Percentiles rank a stretch among this genome's conserved stretches.
Evolutionary conservation across 2,113 vertebrate genomes (phyloP).

Genomic region (Thymallus thymallus): DNA sequence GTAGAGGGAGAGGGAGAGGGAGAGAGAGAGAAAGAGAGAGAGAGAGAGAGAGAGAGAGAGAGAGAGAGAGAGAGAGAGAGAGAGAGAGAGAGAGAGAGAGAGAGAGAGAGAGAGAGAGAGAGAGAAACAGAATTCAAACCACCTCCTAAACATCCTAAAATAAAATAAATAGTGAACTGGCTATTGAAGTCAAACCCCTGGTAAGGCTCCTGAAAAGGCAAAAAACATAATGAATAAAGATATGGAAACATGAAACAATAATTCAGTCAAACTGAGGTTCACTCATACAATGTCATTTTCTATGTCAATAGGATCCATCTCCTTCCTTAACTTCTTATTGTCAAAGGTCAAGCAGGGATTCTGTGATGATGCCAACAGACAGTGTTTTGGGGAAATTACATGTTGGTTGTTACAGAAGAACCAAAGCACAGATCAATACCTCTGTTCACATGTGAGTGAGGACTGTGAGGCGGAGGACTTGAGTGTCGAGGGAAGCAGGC

Average conservation of each 20-base stretch:
- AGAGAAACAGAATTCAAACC: no score
- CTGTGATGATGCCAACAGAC: background rate
- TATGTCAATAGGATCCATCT: background rate
- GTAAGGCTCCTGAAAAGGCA: constrained; percentile 3
- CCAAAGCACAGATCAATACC: background rate
- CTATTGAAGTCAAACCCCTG: constrained; percentile 5
- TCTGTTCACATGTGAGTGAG: background rate
- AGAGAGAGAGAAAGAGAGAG: constrained; percentile 5
- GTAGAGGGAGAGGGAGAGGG: background rate
- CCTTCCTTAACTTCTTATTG: background rate
- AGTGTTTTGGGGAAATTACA: no score
- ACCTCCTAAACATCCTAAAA: background rate
- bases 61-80: background rate
- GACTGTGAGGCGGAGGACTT: background rate
- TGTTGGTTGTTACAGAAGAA: no score
- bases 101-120: background rate
- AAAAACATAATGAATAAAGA: background rate
- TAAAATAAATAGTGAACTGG: background rate
- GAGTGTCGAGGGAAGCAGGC: background rate
- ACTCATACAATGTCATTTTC: background rate
- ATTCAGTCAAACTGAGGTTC: background rate
- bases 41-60: background rate
- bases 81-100: no score
- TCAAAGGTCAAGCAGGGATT: background rate
- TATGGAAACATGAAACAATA: background rate